Percentiles rank a stretch among this genome's conserved stretches.
These are phyloP conservation scores for Urocynchramus pylzowi DNA, from an alignment of 2,113 vertebrate genomes.

Conservation along the genomic window DNA sequence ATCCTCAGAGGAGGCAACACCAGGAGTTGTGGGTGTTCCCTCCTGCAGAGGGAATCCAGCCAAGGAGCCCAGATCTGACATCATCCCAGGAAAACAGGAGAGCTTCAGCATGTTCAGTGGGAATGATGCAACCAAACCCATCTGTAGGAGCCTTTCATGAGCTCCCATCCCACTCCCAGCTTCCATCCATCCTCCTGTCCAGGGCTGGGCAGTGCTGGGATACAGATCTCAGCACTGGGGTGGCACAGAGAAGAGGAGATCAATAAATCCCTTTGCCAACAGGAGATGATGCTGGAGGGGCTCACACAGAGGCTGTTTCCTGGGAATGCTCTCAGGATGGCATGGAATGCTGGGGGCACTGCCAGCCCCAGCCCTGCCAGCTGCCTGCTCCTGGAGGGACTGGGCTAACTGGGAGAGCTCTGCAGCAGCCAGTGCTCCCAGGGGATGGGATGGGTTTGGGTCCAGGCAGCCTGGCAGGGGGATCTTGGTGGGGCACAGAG, in stretches of 20 bases:
- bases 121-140: not conserved
- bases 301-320: not conserved
- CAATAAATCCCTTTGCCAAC: not conserved
- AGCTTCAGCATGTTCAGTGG: not conserved
- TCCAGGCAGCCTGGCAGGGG: not conserved
- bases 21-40: not conserved
- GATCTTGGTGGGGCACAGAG: not conserved
- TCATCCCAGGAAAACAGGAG: not conserved
- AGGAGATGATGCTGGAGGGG: not conserved
- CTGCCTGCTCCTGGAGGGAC: not conserved
- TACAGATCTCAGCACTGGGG: fast-evolving
- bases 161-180: not conserved
- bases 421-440: not conserved
- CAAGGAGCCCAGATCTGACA: not conserved
- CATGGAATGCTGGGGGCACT: not conserved
- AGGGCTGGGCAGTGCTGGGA: not conserved
- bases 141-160: not conserved
- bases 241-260: not conserved
- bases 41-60: not conserved
- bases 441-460: not conserved
- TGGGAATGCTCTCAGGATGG: not conserved
- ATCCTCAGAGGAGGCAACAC: not conserved
- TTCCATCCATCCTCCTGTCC: not conserved
- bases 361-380: not conserved
- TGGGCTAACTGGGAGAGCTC: not conserved